Evolutionary conservation across 30 jellyfish, hydroid and myxozoan genomes (phyloP), one percentile per base, ranked within the genome.

Genomic region (Mastigias papua): DNA sequence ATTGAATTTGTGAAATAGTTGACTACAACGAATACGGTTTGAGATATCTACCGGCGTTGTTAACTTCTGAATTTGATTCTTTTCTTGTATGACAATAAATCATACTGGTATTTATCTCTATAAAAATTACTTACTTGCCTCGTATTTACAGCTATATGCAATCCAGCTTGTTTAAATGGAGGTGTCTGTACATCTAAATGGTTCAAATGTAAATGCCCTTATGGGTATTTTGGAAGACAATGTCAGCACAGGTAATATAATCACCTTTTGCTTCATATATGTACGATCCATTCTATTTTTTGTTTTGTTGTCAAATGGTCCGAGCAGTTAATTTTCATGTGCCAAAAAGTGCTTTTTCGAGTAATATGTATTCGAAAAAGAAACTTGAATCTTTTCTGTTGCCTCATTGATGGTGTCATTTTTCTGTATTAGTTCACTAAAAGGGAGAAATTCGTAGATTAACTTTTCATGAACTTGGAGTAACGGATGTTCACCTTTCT

Each of bases 131-230:
- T 46, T n/a, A n/a, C n/a, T n/a, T n/a, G n/a, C 60, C 16, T 46
- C 60, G 60, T 8, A 34, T 10, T 49, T 77, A 0, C 75, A 88
- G 97, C 97, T 8, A 69, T 88, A 33, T 88, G 97, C 66, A 31
- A 54, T 26, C 89, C 89, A n/a, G 28, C 54, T 8, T 88, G 97
- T 69, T 58, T 88, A 33, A 88, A 88, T 37, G 97, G 91, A 48
- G 97, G 97, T 20, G 76, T 76, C 17, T 88, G 97, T 72, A 51
- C 89, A 16, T 70, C 92, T 16, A 78, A 35, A 13, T 37, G 82
- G 60, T 82, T 87, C 89, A 73, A 77, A 33, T 90, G 97, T 83
- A 83, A 82, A 42, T 76, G 89, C 26, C 89, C 74, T 20, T 63
- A 76, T 19, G 76, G 88, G 0, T 84, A 48, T 29, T 84, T 74